Conservation (phyloP, 2,888 invertebrate species). For the Axea sp. region DNA sequence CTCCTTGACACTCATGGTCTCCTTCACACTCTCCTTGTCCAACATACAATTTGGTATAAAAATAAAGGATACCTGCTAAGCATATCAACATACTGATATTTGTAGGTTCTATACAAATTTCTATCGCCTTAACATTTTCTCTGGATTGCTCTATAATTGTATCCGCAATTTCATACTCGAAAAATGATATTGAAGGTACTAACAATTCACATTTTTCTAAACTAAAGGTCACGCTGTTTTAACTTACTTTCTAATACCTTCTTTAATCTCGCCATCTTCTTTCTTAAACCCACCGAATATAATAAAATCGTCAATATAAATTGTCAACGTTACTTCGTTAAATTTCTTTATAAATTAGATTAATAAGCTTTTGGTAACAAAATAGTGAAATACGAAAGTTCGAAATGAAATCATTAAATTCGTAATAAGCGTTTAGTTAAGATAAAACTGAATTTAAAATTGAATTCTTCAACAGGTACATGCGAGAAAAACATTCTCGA, state of each 20-base stretch:
- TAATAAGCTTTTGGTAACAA: constrained; percentile 17
- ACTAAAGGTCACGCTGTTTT: not conserved
- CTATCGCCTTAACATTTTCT: too few relatives aligned
- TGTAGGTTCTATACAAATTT: too few relatives aligned
- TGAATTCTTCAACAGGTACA: not conserved
- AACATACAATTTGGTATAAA: too few relatives aligned
- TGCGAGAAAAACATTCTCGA: not conserved
- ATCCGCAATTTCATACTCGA: not conserved
- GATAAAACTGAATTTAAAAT: not conserved
- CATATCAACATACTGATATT: too few relatives aligned
- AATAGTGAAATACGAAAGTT: not conserved
- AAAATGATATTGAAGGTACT: not conserved
- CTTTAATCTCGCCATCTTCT: too few relatives aligned
- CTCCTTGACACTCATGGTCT: too few relatives aligned
- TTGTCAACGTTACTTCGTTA: constrained; percentile 5
- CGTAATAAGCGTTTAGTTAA: not conserved
- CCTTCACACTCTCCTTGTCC: not conserved
- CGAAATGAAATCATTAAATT: not conserved
- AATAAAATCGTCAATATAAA: constrained; percentile 41
- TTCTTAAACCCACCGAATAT: not conserved
- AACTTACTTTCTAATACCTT: not conserved
- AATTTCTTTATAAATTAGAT: constrained; percentile 22
- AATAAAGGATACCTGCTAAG: too few relatives aligned
- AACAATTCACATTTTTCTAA: constrained; percentile 1
- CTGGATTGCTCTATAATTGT: not conserved